Conservation (phyloP, 2,113 vertebrate genomes). For the Hirundichthys speculiger region DNA sequence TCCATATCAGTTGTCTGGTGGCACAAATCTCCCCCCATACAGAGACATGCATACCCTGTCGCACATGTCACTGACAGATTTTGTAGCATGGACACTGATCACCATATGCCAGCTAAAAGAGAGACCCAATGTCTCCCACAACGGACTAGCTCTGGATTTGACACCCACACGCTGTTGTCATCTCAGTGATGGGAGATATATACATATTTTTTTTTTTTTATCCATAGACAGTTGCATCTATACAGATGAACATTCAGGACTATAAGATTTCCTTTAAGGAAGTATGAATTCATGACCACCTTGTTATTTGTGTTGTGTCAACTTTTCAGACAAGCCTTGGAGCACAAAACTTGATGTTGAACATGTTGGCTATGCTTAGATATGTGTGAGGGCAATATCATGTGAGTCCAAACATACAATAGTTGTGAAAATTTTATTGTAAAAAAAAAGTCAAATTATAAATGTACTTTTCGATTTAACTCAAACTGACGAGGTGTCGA, state of each 20-base stretch:
- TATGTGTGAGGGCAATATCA: not conserved
- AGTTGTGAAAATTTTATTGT: too few species aligned
- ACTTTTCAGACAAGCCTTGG: not conserved
- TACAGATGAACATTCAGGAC: too few species aligned
- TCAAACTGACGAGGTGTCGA: slow-evolving; percentile 60
- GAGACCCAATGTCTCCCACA: slow-evolving; percentile 54
- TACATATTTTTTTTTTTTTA: too few species aligned
- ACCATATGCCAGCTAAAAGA: slow-evolving; percentile 74
- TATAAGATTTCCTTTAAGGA: not conserved
- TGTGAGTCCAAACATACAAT: not conserved
- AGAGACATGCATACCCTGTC: slow-evolving; percentile 55
- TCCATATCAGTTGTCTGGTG: slow-evolving; percentile 37
- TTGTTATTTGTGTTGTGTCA: not conserved
- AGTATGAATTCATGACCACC: not conserved
- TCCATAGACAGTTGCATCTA: slow-evolving; percentile 4
- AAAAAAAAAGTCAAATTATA: slow-evolving; percentile 52
- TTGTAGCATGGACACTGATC: slow-evolving; percentile 60
- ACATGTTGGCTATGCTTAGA: not conserved
- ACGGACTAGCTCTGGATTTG: slow-evolving; percentile 55
- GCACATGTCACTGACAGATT: slow-evolving; percentile 71
- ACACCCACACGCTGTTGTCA: slow-evolving; percentile 50
- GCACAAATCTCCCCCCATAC: slow-evolving; percentile 38
- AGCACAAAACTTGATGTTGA: not conserved
- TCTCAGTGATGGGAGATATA: slow-evolving; percentile 22
- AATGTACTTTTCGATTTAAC: slow-evolving; percentile 47